These are phyloP conservation scores for Argyrosomus regius DNA, from an alignment of 2,797 vertebrate genomes.

Conservation along the genomic window DNA sequence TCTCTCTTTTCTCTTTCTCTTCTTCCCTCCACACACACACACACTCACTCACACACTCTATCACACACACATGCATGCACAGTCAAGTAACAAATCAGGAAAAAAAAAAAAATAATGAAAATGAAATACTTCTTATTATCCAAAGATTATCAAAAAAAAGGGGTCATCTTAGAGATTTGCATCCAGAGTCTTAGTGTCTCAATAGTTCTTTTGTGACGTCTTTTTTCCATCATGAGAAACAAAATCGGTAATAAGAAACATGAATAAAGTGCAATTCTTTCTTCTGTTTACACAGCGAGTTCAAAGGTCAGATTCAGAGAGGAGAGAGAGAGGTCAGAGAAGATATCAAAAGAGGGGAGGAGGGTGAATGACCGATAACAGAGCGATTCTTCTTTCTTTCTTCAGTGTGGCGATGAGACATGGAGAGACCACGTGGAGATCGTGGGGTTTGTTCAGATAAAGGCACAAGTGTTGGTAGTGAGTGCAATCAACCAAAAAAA, in stretches of 20 bases:
- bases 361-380: slow-evolving; percentile 46
- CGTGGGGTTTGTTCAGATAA: slow-evolving; percentile 79
- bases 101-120: slow-evolving; percentile 45
- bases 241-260: slow-evolving; percentile 68
- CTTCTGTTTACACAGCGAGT: slow-evolving; percentile 73
- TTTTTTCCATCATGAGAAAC: slow-evolving; percentile 63
- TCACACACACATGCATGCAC: slow-evolving; percentile 59
- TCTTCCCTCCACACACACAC: slow-evolving; percentile 30
- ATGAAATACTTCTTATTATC: slow-evolving; percentile 75
- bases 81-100: slow-evolving; percentile 80
- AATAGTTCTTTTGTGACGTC: slow-evolving; percentile 60
- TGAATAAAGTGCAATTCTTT: slow-evolving; percentile 85
- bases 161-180: slow-evolving; percentile 69
- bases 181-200: slow-evolving; percentile 79
- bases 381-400: slow-evolving; percentile 40
- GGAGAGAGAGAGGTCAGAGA: slow-evolving; percentile 35
- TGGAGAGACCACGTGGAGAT: slow-evolving; percentile 37
- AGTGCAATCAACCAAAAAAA: slow-evolving; percentile 70
- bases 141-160: slow-evolving; percentile 75
- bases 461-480: slow-evolving; percentile 84
- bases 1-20: slow-evolving; percentile 40
- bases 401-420: slow-evolving; percentile 47
- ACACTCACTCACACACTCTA: slow-evolving; percentile 41
- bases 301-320: slow-evolving; percentile 50
- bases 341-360: slow-evolving; percentile 55